Base-by-base conservation (phyloP, 1,140 invertebrate species). In the Uloborus diversus region DNA sequence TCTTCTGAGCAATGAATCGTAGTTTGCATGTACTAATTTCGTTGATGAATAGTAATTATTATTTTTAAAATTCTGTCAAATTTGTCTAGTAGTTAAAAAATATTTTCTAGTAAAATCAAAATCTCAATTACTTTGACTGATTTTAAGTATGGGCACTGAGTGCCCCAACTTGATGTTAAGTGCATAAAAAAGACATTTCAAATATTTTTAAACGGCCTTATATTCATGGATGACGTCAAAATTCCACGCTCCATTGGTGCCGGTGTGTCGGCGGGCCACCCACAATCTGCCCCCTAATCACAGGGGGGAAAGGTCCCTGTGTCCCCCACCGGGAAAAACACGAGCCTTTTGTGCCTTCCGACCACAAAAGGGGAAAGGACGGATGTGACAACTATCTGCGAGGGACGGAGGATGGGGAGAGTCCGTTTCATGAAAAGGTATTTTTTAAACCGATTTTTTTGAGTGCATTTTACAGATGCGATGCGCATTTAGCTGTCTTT, bases 201-300 rank as follows among this genome's bases (percentile, higher is more conserved):
- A n/a, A n/a, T n/a, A n/a, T n/a, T n/a, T n/a, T n/a, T n/a, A n/a
- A n/a, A n/a, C n/a, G n/a, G n/a, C n/a, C n/a, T n/a, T n/a, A n/a
- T n/a, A n/a, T n/a, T n/a, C n/a, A n/a, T n/a, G n/a, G 20, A 20
- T 20, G 28, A 73, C 42, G 56, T 61, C 5, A 37, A 14, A 59
- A 57, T 32, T 49, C 59, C 59, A 68, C 28, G 30, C 56, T 53
- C 30, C 9, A 28, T 20, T 49, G 59, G 69, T 73, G 61, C 62
- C 66, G 37, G 30, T 28, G 61, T 33, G 56, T 47, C 62, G 62
- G 25, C 62, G 64, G n/a, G 49, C 66, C 79, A 66, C 79, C 66
- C 69, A 66, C 79, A 71, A 68, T 81, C 79, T 81, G 53, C 61
- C 79, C 66, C 79, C 73, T 78, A 78, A 78, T 78, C 73, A 66